Evolutionary conservation across 2,113 vertebrate species (phyloP).

Genomic region (Bambusicola thoracicus): DNA sequence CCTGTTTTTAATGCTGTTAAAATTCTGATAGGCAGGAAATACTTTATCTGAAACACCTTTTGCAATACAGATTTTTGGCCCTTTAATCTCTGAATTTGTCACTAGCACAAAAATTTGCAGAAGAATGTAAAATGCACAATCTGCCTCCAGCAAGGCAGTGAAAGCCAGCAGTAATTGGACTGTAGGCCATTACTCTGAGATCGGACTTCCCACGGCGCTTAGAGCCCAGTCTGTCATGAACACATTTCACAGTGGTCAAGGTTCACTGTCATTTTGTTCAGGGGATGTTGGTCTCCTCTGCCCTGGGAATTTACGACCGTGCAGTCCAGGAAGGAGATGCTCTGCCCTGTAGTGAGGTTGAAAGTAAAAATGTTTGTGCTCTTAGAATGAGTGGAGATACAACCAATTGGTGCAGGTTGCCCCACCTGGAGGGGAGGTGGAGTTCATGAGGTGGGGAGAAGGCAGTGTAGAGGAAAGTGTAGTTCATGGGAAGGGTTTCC

Average conservation of each 20-base stretch:
- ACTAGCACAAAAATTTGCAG: not conserved
- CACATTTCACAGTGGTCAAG: too few species aligned
- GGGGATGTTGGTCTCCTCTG: not conserved
- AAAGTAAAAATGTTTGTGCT: fast-evolving
- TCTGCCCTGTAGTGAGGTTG: not conserved
- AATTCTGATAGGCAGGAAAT: not conserved
- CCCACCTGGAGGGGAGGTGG: not conserved
- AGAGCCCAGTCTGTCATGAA: not conserved
- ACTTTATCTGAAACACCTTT: not conserved
- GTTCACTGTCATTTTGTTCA: not conserved
- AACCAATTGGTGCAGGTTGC: not conserved
- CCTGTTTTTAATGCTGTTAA: not conserved
- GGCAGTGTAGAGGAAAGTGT: not conserved
- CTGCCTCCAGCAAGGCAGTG: not conserved
- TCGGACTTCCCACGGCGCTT: not conserved
- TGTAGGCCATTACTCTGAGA: not conserved
- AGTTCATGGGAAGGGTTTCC: not conserved
- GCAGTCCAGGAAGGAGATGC: not conserved
- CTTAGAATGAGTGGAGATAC: fast-evolving
- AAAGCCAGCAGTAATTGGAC: not conserved
- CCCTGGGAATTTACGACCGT: fast-evolving
- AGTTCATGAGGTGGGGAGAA: not conserved
- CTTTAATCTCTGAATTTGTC: not conserved
- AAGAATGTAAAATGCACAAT: not conserved
- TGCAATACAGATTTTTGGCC: not conserved